These are phyloP conservation scores for Noctua pronuba DNA, from an alignment of 2,888 invertebrate species.

Conservation along the genomic window DNA sequence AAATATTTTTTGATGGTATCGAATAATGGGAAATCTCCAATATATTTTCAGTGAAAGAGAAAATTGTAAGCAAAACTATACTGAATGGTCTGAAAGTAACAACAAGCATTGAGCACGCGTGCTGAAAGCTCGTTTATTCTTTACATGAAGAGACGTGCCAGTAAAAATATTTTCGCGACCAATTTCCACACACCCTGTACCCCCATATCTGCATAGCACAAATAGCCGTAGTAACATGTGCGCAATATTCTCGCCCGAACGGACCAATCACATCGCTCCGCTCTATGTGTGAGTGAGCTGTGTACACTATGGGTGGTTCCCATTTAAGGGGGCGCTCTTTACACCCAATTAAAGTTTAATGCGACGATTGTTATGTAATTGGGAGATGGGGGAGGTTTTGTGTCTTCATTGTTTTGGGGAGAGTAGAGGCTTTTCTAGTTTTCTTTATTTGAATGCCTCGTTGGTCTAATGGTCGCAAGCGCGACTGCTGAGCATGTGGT, in stretches of 20 bases:
- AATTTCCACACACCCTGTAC: conserved; percentile 71
- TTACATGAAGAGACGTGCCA: no score
- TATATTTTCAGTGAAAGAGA: no score
- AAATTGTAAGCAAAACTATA: no score
- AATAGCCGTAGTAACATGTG: conserved; percentile 73
- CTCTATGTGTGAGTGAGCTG: conserved; percentile 39
- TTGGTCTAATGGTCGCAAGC: no score
- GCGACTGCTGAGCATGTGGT: background rate
- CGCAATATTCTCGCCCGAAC: conserved; percentile 58
- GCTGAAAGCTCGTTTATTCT: no score
- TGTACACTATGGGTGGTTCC: conserved; percentile 51
- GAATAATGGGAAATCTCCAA: no score
- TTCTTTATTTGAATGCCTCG: background rate
- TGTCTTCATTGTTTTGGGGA: conserved; percentile 51
- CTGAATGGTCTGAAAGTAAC: no score
- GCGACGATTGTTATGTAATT: conserved; percentile 72
- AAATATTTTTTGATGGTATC: no score
- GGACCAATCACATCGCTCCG: conserved; percentile 71
- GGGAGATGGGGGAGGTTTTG: conserved; percentile 58
- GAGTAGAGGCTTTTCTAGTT: background rate
- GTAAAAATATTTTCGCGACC: background rate
- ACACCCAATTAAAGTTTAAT: conserved; percentile 76
- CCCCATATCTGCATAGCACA: conserved; percentile 77
- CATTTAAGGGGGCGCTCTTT: conserved; percentile 67
- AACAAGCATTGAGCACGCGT: no score